phyloP scores from a whole-genome alignment of 2,113 vertebrate species.

The Phainopepla nitens region DNA sequence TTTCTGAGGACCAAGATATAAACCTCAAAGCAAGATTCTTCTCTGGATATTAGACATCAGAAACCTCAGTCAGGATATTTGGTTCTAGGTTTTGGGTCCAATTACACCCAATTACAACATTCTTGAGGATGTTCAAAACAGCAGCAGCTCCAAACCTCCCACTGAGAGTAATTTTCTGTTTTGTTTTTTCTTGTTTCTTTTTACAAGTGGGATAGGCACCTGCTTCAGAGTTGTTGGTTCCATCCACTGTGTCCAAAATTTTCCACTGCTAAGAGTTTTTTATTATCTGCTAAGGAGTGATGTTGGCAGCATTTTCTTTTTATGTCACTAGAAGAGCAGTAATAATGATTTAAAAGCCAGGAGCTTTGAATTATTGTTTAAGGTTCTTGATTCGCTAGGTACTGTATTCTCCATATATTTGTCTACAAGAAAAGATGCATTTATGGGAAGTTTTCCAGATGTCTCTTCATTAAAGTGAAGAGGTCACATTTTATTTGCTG shows the following conservation, averaged over 20 bases:
- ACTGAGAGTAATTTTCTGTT: not conserved
- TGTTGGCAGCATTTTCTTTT: constrained; percentile 9
- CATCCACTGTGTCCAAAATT: not conserved
- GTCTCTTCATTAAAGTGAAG: constrained; percentile 54
- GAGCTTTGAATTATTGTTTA: constrained; percentile 52
- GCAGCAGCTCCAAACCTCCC: not conserved
- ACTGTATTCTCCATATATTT: constrained; percentile 37
- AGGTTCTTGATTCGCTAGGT: constrained; percentile 43
- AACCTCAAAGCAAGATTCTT: not conserved
- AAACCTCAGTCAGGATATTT: not conserved
- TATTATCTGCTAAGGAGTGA: constrained; percentile 30
- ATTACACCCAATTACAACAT: not conserved
- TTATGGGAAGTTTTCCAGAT: constrained; percentile 56
- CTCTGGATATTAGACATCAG: not conserved
- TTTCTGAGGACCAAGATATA: not conserved
- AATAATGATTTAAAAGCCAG: constrained; percentile 58
- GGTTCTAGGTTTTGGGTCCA: not conserved
- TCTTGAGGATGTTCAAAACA: not conserved
- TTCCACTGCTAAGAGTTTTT: constrained; percentile 11
- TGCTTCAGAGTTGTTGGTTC: not conserved
- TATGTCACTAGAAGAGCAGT: constrained; percentile 23
- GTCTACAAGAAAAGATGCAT: not conserved
- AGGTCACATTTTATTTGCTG: constrained; percentile 50
- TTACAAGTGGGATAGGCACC: not conserved
- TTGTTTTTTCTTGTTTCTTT: too few relatives aligned